Base-by-base conservation (phyloP, 2,113 vertebrate genomes). In the Eupsittula cactorum region DNA sequence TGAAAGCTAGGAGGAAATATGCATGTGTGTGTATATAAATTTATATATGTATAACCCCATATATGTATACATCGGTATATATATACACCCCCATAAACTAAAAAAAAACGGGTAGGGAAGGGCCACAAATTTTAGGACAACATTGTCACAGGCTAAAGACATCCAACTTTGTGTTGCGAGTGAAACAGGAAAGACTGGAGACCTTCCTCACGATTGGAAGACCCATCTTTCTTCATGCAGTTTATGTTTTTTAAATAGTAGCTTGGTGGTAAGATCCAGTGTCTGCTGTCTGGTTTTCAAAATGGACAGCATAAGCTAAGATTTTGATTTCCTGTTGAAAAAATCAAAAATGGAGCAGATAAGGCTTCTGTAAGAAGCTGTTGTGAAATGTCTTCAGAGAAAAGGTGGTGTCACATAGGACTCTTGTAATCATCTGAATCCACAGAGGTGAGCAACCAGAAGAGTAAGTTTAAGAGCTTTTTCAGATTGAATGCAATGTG, bases 401-500 rank as follows among this genome's bases (percentile, higher is more conserved):
- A 82, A 76, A 28, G 8, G 3, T 75, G 7, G 9, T 23, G 87
- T 76, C 39, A n/a, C 8, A 3, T 29, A 10, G 37, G 46, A 10
- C 6, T 57, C 37, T 8, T 46, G 6, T 11, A 16, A 35, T 31
- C 35, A 44, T 27, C 31, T 63, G 65, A 21, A 63, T 59, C 16
- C 31, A 74, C 35, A 79, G 37, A 53, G 18, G 14, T 28, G 1
- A 41, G 15, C 13, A 63, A 64, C 33, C 37, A 47, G 25, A 60
- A 39, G 3, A 73, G 8, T 19, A 15, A 86, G 9, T 8, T 73
- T 46, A 68, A 77, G 87, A 55, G 14, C 19, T 60, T 80, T 89
- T 65, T 47, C 39, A 57, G 35, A 13, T 42, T 11, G 23, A 28
- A 28, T 16, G 53, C 0, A 0, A 25, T 16, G 14, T 57, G 25